A percentile compares a stretch with the other conserved stretches of the same genome.
phyloP scores from a whole-genome alignment of 2,888 invertebrate species.

The Rhagium mordax region DNA sequence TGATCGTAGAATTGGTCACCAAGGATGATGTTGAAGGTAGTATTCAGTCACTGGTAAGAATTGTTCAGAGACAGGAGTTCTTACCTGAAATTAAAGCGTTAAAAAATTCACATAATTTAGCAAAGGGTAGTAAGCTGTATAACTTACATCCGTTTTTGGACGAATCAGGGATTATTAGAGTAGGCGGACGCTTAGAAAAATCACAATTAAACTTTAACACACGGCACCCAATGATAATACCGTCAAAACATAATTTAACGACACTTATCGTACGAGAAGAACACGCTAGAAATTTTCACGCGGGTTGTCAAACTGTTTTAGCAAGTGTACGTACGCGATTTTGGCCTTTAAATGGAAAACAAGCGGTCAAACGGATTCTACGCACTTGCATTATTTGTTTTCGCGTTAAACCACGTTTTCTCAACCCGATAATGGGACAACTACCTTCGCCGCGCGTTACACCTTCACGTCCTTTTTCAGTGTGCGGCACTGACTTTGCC shows the following conservation, averaged over 20 bases:
- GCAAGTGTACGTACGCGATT: slow-evolving; percentile 9
- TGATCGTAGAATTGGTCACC: no score
- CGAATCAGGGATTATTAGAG: slow-evolving; percentile 23
- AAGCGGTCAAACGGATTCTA: slow-evolving; percentile 14
- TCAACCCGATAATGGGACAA: slow-evolving; percentile 41
- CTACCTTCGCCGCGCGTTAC: slow-evolving; percentile 33
- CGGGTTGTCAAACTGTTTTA: slow-evolving; percentile 28
- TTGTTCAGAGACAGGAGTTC: no score
- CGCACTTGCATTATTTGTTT: slow-evolving; percentile 39
- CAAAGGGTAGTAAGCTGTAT: no score
- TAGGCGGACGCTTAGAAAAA: slow-evolving; percentile 39
- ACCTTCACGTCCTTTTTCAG: slow-evolving; percentile 27
- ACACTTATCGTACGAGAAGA: slow-evolving; percentile 27
- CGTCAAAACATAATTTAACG: slow-evolving; percentile 35
- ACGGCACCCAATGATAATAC: slow-evolving; percentile 42
- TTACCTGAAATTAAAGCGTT: no score
- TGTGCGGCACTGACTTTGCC: slow-evolving; percentile 51
- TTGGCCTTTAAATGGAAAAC: slow-evolving; percentile 23
- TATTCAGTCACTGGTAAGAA: no score
- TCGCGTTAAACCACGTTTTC: slow-evolving; percentile 27
- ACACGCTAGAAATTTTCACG: slow-evolving; percentile 34
- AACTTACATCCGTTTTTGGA: slow-evolving; percentile 28
- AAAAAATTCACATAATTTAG: no score
- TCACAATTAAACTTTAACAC: slow-evolving; percentile 29
- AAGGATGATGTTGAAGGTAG: no score